Conservation (phyloP, 1,140 invertebrate species). For the Lepidurus apus region DNA sequence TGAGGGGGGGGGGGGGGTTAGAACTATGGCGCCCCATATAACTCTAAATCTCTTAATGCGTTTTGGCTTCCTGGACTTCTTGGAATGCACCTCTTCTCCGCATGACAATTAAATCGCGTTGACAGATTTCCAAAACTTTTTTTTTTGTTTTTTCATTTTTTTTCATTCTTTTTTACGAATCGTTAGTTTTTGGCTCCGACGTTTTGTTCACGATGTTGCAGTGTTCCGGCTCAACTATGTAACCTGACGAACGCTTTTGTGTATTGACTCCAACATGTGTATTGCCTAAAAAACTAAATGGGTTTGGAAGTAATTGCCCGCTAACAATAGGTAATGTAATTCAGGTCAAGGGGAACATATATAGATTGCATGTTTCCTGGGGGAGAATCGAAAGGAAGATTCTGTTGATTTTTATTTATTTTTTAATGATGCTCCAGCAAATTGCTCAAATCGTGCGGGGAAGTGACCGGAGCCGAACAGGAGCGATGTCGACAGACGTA, state of each 20-base stretch:
- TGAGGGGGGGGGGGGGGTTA: neutral
- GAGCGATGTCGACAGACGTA: constrained; percentile 74
- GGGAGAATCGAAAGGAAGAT: too few species aligned
- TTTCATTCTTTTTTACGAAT: neutral
- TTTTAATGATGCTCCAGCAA: constrained; percentile 49
- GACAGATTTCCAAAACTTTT: neutral
- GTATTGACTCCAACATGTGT: too few species aligned
- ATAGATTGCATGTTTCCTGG: neutral
- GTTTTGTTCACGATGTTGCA: neutral
- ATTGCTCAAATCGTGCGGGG: constrained; percentile 57
- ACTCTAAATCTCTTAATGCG: constrained; percentile 1
- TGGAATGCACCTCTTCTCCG: neutral
- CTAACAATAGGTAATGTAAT: too few species aligned
- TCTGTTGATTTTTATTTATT: neutral
- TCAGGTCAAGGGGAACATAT: neutral
- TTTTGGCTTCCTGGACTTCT: neutral
- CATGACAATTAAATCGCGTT: constrained; percentile 9
- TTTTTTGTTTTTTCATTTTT: too few species aligned
- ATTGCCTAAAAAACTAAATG: too few species aligned
- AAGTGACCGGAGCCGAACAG: constrained; percentile 71
- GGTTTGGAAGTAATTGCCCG: too few species aligned
- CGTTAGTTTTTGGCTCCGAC: neutral
- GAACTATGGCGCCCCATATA: neutral
- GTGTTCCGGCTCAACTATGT: neutral
- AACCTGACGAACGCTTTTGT: neutral